A percentile compares a stretch with the other conserved stretches of the same genome.
Evolutionary conservation across 2,113 vertebrate species (phyloP).

Genomic region (Herpetotheres cachinnans): DNA sequence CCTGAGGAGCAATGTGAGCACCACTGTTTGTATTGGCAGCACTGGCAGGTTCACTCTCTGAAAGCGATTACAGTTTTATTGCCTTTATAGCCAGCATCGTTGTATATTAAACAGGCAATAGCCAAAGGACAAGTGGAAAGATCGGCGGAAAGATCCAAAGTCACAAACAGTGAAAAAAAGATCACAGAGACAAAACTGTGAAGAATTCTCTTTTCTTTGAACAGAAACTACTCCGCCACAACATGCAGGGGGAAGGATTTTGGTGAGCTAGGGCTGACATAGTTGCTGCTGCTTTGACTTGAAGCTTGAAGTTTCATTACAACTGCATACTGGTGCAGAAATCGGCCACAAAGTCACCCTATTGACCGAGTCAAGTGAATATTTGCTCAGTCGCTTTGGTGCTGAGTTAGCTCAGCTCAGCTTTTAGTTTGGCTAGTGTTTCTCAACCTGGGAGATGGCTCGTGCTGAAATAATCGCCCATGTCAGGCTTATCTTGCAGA

Average conservation of each 20-base stretch:
- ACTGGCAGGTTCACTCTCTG: background rate
- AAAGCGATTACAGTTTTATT: background rate
- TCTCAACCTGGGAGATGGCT: background rate
- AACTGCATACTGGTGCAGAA: background rate
- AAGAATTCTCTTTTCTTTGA: background rate
- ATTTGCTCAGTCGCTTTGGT: background rate
- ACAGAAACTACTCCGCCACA: background rate
- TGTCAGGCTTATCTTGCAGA: rapidly evolving
- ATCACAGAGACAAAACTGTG: background rate
- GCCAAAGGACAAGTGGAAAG: background rate
- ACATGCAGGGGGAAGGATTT: background rate
- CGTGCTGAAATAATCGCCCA: background rate
- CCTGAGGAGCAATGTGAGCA: background rate
- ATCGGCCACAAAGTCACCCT: background rate
- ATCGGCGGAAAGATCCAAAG: background rate
- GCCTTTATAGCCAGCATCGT: background rate
- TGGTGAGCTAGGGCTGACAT: background rate
- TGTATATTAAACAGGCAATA: background rate
- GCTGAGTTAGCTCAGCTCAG: background rate
- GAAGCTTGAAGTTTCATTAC: background rate
- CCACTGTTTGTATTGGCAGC: rapidly evolving
- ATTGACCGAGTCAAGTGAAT: background rate
- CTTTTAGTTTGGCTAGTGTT: background rate
- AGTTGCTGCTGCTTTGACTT: background rate
- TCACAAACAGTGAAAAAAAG: background rate